A percentile compares a stretch with the other conserved stretches of the same genome.
phyloP scores from a whole-genome alignment of 53 echinoderm and acorn worm species.

The Holothuria leucospilota region DNA sequence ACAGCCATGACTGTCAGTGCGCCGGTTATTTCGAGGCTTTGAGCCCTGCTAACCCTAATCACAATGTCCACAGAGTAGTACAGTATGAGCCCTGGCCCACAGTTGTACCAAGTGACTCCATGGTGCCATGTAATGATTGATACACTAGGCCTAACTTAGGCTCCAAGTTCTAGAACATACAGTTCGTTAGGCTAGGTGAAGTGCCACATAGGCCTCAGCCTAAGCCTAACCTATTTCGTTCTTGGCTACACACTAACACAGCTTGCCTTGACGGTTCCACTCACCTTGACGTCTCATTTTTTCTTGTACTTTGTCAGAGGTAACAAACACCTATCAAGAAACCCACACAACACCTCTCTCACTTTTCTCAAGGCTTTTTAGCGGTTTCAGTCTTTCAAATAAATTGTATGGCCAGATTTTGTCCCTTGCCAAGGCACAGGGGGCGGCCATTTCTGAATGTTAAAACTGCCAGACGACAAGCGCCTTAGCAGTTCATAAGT shows the following conservation, averaged over 20 bases:
- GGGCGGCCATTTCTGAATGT: conserved; percentile 29
- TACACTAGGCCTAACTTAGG: not conserved
- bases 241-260: too few species aligned
- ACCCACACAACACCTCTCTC: not conserved
- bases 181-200: too few species aligned
- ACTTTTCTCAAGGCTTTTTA: not conserved
- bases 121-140: too few species aligned
- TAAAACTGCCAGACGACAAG: conserved; percentile 31
- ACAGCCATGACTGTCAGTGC: too few species aligned
- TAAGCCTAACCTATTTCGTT: too few species aligned
- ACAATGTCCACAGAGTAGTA: too few species aligned
- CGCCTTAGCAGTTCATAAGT: not conserved
- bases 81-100: too few species aligned
- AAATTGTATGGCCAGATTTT: conserved; percentile 25
- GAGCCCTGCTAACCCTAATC: too few species aligned
- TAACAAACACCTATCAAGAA: conserved; percentile 8
- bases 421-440: conserved; percentile 39
- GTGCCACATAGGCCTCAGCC: too few species aligned
- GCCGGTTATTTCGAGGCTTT: too few species aligned
- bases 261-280: not conserved
- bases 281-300: conserved; percentile 40
- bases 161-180: too few species aligned
- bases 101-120: too few species aligned
- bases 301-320: not conserved
- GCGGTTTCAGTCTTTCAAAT: conserved; percentile 28